Percentiles rank a stretch among this genome's conserved stretches.
phyloP scores from a whole-genome alignment of 1,140 invertebrate species.

The Diachasmimorpha longicaudata region DNA sequence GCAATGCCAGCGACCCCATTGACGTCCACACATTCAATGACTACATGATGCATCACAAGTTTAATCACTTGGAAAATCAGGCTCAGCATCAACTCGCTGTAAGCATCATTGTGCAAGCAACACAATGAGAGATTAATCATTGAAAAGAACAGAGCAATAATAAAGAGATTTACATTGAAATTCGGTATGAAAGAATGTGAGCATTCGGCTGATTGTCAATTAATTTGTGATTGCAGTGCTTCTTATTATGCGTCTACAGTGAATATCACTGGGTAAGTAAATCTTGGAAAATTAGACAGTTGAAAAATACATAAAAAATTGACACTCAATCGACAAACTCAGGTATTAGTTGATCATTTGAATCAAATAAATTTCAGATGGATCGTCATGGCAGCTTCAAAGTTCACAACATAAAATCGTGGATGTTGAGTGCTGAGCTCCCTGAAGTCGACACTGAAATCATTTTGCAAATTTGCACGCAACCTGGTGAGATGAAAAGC shows the following conservation, averaged over 20 bases:
- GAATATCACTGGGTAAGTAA: conserved; percentile 31
- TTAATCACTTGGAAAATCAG: conserved; percentile 19
- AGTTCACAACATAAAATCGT: conserved; percentile 24
- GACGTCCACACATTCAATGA: conserved; percentile 24
- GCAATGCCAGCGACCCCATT: conserved; percentile 30
- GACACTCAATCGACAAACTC: too few species aligned
- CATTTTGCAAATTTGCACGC: conserved; percentile 24
- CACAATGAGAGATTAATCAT: background rate
- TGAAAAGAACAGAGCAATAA: too few species aligned
- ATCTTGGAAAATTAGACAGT: background rate
- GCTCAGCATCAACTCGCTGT: background rate
- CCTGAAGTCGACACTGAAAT: conserved; percentile 3
- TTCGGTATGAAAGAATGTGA: background rate
- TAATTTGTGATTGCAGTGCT: conserved; percentile 24
- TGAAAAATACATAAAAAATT: too few species aligned
- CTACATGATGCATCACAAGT: conserved; percentile 30
- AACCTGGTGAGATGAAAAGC: conserved; percentile 7
- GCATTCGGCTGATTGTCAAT: background rate
- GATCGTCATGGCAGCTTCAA: conserved; percentile 30
- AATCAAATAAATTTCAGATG: conserved; percentile 21
- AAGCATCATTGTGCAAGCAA: background rate
- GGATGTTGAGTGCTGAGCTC: conserved; percentile 18
- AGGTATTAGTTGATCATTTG: too few species aligned
- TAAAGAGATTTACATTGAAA: background rate
- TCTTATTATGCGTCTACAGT: conserved; percentile 32